Evolutionary conservation across 2,113 vertebrate genomes (phyloP).

Genomic region (Poeciliopsis occidentalis): DNA sequence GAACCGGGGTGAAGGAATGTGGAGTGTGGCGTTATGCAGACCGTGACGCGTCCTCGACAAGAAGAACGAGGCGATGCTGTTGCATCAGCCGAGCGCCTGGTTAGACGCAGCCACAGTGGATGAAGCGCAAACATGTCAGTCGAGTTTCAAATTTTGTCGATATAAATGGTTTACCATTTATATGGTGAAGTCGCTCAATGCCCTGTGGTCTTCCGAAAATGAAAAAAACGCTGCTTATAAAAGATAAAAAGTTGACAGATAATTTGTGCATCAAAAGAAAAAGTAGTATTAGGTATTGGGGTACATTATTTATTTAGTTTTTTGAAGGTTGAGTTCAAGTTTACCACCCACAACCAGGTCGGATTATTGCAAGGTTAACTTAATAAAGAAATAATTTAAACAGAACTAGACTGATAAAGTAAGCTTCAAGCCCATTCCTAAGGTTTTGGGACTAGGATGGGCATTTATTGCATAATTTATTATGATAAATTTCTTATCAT

Average conservation of each 20-base stretch:
- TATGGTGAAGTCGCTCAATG: not conserved
- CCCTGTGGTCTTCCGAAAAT: not conserved
- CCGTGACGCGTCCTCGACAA: not conserved
- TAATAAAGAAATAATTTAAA: too few relatives aligned
- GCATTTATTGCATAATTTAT: too few relatives aligned
- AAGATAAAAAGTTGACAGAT: not conserved
- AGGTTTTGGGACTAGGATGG: too few relatives aligned
- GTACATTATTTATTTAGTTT: too few relatives aligned
- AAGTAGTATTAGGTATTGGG: too few relatives aligned
- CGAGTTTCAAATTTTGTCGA: not conserved
- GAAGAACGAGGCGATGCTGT: not conserved
- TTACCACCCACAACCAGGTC: not conserved
- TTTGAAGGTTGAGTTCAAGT: not conserved
- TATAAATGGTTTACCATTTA: not conserved
- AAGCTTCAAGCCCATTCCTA: too few relatives aligned
- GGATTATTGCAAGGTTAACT: too few relatives aligned
- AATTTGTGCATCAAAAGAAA: too few relatives aligned
- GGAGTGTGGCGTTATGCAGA: not conserved
- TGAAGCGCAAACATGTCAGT: not conserved
- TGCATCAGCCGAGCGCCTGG: not conserved
- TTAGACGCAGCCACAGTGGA: not conserved
- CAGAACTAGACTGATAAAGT: too few relatives aligned
- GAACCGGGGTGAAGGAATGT: constrained; percentile 15
- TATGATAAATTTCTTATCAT: too few relatives aligned
- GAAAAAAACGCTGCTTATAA: not conserved